phyloP scores from a whole-genome alignment of 2,113 vertebrate genomes.

The Phycodurus eques region DNA sequence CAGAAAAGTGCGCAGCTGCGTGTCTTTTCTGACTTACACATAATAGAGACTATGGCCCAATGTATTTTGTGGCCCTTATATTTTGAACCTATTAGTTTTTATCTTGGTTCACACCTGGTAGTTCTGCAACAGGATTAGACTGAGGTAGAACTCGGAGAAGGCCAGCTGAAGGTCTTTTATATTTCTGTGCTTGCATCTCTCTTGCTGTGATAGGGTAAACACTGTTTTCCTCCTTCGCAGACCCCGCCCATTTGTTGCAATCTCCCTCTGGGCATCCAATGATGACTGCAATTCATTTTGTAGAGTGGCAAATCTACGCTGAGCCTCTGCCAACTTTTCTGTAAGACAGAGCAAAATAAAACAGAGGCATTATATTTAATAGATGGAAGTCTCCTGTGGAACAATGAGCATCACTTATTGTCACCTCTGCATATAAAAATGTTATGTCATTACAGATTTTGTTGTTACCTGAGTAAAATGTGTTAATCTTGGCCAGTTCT shows the following conservation, averaged over 20 bases:
- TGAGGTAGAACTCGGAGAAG: constrained; percentile 99
- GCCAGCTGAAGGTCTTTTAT: constrained; percentile 97
- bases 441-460: neutral
- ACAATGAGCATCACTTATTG: neutral
- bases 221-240: constrained; percentile 87
- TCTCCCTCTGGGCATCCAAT: constrained; percentile 91
- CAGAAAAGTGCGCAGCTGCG: too few relatives aligned
- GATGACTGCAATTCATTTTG: constrained; percentile 96
- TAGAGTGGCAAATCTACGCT: constrained; percentile 91
- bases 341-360: neutral
- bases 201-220: constrained; percentile 94
- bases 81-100: too few relatives aligned
- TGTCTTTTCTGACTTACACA: too few relatives aligned
- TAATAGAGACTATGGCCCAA: too few relatives aligned
- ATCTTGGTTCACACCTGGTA: constrained; percentile 81
- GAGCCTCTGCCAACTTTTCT: constrained; percentile 98
- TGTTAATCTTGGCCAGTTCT: constrained; percentile 99
- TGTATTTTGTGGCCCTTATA: too few relatives aligned
- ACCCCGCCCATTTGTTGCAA: constrained; percentile 65
- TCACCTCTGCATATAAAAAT: neutral
- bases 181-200: constrained; percentile 92
- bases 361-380: neutral
- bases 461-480: constrained; percentile 95
- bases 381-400: neutral
- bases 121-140: constrained; percentile 98